Conservation (phyloP, 2,797 vertebrate genomes). For the Onychomys arenicola region DNA sequence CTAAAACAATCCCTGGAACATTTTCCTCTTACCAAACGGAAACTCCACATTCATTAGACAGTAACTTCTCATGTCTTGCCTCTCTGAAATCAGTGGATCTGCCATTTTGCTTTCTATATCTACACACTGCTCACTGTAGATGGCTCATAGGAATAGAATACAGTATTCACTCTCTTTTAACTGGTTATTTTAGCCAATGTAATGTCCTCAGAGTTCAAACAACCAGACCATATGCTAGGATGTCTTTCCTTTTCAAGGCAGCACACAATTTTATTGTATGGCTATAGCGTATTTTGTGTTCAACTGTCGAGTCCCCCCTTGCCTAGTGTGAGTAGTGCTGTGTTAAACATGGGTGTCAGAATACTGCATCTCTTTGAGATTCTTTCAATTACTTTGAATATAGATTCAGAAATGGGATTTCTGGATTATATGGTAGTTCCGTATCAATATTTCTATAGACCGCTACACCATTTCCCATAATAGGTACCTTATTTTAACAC, state of each 20-base stretch:
- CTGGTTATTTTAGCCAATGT: background rate
- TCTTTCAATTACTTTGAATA: constrained; percentile 28
- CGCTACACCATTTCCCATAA: background rate
- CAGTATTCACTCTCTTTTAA: background rate
- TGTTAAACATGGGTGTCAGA: background rate
- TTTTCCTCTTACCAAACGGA: background rate
- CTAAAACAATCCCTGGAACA: background rate
- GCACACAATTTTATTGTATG: background rate
- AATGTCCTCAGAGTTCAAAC: background rate
- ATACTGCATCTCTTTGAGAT: background rate
- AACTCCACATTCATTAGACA: background rate
- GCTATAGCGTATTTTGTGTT: background rate
- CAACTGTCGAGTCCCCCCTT: background rate
- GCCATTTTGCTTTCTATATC: background rate
- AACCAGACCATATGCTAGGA: background rate
- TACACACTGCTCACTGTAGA: background rate
- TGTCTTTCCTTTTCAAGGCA: background rate
- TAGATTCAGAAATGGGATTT: background rate
- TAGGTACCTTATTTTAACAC: background rate
- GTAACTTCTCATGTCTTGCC: background rate
- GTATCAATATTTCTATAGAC: background rate
- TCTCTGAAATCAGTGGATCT: too few relatives aligned
- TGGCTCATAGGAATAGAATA: background rate
- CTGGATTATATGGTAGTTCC: background rate
- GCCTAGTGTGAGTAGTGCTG: background rate